phyloP scores from a whole-genome alignment of 2,797 vertebrate genomes.

The Lophius americanus region DNA sequence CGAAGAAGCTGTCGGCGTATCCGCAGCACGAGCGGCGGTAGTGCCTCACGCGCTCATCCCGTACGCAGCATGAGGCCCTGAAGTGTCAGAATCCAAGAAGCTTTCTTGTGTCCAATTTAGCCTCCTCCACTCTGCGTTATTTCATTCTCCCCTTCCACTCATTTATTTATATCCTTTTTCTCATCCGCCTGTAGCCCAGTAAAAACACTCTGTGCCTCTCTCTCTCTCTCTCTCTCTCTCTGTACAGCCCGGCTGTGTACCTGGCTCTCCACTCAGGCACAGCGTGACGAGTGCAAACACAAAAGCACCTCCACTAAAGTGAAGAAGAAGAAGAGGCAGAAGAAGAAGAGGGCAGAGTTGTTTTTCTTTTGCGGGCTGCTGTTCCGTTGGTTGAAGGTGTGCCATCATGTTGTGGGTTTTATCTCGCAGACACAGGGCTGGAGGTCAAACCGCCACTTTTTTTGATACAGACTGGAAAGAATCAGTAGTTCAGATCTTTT shows the following conservation, averaged over 20 bases:
- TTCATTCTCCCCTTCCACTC: slow-evolving; percentile 53
- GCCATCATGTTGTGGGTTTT: background rate
- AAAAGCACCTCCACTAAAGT: slow-evolving; percentile 5
- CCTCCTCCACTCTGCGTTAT: slow-evolving; percentile 48
- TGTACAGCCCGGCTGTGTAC: slow-evolving; percentile 30
- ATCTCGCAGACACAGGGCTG: background rate
- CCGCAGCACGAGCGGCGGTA: slow-evolving; percentile 17
- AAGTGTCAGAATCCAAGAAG: slow-evolving; percentile 54
- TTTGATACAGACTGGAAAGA: slow-evolving; percentile 1
- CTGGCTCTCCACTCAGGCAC: slow-evolving; percentile 49
- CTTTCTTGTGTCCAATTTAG: slow-evolving; percentile 61
- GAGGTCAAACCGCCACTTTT: no score
- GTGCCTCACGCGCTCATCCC: slow-evolving; percentile 9
- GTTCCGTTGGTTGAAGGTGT: background rate
- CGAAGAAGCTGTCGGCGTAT: slow-evolving; percentile 20
- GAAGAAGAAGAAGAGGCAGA: no score
- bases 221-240: slow-evolving; percentile 5
- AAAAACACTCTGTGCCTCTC: no score
- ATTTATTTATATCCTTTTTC: slow-evolving; percentile 77
- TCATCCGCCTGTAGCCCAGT: slow-evolving; percentile 38
- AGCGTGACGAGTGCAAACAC: slow-evolving; percentile 31
- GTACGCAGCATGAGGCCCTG: slow-evolving; percentile 57
- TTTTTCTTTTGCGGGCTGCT: slow-evolving; percentile 13
- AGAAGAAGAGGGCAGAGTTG: no score
- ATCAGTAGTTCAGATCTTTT: no score